These are phyloP conservation scores for Caenorhabditis parvicauda DNA, from an alignment of 2,888 invertebrate genomes.

Conservation along the genomic window DNA sequence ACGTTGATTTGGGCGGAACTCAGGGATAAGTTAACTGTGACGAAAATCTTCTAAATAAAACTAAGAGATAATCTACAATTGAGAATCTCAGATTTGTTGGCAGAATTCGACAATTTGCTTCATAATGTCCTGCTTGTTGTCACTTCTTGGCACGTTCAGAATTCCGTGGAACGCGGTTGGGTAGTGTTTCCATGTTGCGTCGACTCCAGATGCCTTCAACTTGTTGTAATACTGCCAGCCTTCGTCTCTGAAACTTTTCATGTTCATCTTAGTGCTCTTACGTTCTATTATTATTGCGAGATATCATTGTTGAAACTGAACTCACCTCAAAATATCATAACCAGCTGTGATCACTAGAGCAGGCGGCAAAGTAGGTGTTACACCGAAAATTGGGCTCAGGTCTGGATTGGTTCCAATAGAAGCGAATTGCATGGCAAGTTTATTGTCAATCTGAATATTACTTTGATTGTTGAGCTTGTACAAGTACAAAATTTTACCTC, in stretches of 20 bases:
- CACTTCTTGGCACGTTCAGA: constrained; percentile 54
- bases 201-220: constrained; percentile 34
- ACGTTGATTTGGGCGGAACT: not conserved
- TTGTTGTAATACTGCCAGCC: constrained; percentile 53
- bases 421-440: constrained; percentile 22
- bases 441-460: constrained; percentile 12
- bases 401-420: constrained; percentile 41
- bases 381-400: constrained; percentile 50
- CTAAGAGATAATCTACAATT: not conserved
- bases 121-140: constrained; percentile 42
- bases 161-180: constrained; percentile 49
- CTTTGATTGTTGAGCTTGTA: constrained; percentile 11
- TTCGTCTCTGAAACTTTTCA: constrained; percentile 47
- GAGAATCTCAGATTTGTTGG: not conserved
- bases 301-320: not conserved
- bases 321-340: constrained; percentile 47
- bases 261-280: not conserved
- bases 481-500: constrained; percentile 7
- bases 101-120: constrained; percentile 38
- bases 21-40: not conserved
- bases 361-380: constrained; percentile 42
- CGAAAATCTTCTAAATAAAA: not conserved
- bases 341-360: constrained; percentile 53
- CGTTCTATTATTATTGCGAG: not conserved
- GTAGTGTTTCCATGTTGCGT: constrained; percentile 39